Evolutionary conservation across 2,113 vertebrate genomes (phyloP).

Genomic region (Dermatemys mawii): DNA sequence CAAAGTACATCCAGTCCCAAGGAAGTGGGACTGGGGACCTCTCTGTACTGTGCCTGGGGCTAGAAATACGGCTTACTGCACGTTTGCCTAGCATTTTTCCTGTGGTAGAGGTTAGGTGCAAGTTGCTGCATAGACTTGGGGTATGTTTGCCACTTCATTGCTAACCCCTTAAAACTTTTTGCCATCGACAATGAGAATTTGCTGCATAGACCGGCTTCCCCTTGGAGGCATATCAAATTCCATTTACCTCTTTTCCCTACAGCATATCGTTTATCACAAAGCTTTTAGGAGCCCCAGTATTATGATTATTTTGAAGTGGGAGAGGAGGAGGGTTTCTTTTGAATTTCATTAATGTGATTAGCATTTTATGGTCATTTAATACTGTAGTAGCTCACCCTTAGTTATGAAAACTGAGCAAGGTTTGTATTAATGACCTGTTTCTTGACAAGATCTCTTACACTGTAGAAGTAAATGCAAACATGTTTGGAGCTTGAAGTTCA

Average conservation of each 20-base stretch:
- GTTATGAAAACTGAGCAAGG: neutral
- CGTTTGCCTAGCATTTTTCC: neutral
- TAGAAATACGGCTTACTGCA: neutral
- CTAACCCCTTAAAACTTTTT: fast-evolving
- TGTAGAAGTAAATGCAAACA: neutral
- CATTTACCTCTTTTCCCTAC: neutral
- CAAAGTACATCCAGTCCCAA: neutral
- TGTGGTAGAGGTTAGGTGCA: no score
- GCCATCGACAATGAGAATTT: fast-evolving
- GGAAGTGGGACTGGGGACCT: neutral
- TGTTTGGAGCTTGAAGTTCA: neutral
- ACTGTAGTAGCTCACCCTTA: neutral
- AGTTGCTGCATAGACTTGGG: neutral
- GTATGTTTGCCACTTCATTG: neutral
- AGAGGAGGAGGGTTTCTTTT: neutral
- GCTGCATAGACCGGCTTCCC: neutral
- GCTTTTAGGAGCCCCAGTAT: neutral
- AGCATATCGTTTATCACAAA: fast-evolving
- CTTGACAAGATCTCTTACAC: neutral
- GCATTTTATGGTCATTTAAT: neutral
- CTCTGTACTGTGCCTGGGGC: neutral
- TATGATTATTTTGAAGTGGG: fast-evolving
- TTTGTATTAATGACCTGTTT: slow-evolving; percentile 20
- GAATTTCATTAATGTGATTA: neutral
- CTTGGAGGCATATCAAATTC: neutral